These are phyloP conservation scores for Adela reaumurella DNA, from an alignment of 2,888 invertebrate genomes.

Conservation along the genomic window DNA sequence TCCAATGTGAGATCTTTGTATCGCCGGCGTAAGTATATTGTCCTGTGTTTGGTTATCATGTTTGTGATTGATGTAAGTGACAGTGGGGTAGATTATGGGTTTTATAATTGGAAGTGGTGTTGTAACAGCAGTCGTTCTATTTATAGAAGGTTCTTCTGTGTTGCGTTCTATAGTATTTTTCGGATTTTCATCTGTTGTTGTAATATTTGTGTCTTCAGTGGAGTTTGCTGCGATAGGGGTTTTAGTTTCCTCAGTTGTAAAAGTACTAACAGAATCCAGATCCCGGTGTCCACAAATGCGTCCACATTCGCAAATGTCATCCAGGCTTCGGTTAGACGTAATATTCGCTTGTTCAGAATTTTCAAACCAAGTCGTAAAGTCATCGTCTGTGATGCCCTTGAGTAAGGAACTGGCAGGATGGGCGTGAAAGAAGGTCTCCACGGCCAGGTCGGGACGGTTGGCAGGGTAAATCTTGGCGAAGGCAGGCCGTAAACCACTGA, in stretches of 20 bases:
- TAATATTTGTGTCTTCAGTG: no score
- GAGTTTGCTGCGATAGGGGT: background rate
- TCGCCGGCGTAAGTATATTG: conserved; percentile 28
- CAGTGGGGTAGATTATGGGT: conserved; percentile 33
- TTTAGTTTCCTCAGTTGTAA: conserved; percentile 1
- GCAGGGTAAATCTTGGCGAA: conserved; percentile 62
- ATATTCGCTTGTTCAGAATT: conserved; percentile 50
- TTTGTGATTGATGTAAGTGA: conserved; percentile 19
- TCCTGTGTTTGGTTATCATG: conserved; percentile 21
- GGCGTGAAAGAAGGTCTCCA: conserved; percentile 63
- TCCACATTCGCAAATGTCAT: conserved; percentile 54
- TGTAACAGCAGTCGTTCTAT: no score
- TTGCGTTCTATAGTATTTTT: no score
- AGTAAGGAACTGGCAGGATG: conserved; percentile 56
- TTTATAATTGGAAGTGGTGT: conserved; percentile 18
- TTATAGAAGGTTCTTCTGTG: no score
- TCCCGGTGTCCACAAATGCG: conserved; percentile 40
- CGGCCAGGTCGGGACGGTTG: conserved; percentile 58
- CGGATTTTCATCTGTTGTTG: no score
- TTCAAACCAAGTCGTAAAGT: conserved; percentile 65
- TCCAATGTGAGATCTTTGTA: conserved; percentile 21
- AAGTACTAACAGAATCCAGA: conserved; percentile 18
- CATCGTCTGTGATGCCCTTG: conserved; percentile 61
- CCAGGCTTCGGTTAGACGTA: conserved; percentile 39
- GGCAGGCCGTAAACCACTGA: conserved; percentile 60